Evolutionary conservation across 2,797 vertebrate species (phyloP), one percentile per base, ranked within the genome.

Genomic region (Amphiprion clarkii): DNA sequence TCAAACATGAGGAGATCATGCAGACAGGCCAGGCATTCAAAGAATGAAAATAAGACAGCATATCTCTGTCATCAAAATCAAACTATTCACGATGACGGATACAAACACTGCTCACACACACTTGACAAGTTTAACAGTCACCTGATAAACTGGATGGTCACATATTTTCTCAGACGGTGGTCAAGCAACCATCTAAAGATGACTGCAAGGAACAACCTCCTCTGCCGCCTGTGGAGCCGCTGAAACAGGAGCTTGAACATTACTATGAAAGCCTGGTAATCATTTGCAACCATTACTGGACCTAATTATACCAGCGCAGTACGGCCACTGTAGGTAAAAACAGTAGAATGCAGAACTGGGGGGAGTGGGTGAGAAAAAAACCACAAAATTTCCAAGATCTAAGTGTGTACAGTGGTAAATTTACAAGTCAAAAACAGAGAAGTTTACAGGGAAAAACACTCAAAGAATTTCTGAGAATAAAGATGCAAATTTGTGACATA

Each of bases 191-290:
- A 17, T 0, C 14, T 42, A 3, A 58, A 4, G 3, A 48, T 0
- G 1, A 17, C 14, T 0, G 27, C 7, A 1, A 13, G 21, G 0
- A 0, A 14, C 9, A 1, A 19, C 63, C 0, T 56, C 70, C 33
- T 57, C 0, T 0, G 0, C 1, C 36, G 14, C 27, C 51, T 2
- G 0, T 1, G 0, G 53, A 7, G 5, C 4, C 10, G n/a, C n/a
- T 31, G 11, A 21, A 36, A 11, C 3, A 4, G 6, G 10, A 12
- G 40, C 40, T 3, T 42, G 13, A 42, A 12, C 7, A 42, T 12
- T 4, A 6, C 1, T 23, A 46, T 27, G 13, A 61, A 49, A 5
- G 2, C 40, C n/a, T 49, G 75, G 75, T 85, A 82, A 73, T 5
- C 27, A 29, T 49, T 49, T 42, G 23, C 19, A 53, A 21, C 7